These are phyloP conservation scores for Plutella xylostella DNA, from an alignment of 2,888 invertebrate genomes.

Conservation along the genomic window DNA sequence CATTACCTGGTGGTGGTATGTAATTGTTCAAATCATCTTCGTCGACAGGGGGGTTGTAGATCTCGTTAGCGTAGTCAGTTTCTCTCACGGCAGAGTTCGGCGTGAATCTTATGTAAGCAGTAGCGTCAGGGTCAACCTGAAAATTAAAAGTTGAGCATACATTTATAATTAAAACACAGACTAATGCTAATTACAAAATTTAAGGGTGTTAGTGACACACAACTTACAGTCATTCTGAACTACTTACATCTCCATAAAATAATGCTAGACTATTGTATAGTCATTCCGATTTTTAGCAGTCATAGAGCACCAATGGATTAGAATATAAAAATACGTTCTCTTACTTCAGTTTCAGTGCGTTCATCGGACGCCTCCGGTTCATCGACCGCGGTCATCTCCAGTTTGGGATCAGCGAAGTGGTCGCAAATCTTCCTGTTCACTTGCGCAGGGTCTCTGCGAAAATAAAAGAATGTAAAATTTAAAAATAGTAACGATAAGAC, in stretches of 20 bases:
- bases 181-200: too few species aligned
- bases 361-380: constrained; percentile 20
- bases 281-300: too few species aligned
- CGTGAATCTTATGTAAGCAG: constrained; percentile 84
- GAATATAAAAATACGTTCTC: constrained; percentile 6
- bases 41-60: constrained; percentile 79
- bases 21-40: constrained; percentile 41
- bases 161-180: too few species aligned
- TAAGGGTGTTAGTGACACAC: too few species aligned
- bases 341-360: constrained; percentile 18
- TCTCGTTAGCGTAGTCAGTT: constrained; percentile 83
- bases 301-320: too few species aligned
- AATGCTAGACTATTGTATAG: too few species aligned
- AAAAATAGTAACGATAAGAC: too few species aligned
- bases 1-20: background rate
- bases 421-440: constrained; percentile 55
- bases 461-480: too few species aligned
- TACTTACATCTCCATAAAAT: too few species aligned
- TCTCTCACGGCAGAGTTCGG: constrained; percentile 74
- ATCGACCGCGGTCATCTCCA: constrained; percentile 27
- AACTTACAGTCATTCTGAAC: too few species aligned
- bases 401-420: constrained; percentile 48
- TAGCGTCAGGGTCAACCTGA: constrained; percentile 73
- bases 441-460: constrained; percentile 39
- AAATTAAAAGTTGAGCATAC: constrained; percentile 6